These are phyloP conservation scores for Myiagra hebetior DNA, from an alignment of 2,113 vertebrate species.

Conservation along the genomic window DNA sequence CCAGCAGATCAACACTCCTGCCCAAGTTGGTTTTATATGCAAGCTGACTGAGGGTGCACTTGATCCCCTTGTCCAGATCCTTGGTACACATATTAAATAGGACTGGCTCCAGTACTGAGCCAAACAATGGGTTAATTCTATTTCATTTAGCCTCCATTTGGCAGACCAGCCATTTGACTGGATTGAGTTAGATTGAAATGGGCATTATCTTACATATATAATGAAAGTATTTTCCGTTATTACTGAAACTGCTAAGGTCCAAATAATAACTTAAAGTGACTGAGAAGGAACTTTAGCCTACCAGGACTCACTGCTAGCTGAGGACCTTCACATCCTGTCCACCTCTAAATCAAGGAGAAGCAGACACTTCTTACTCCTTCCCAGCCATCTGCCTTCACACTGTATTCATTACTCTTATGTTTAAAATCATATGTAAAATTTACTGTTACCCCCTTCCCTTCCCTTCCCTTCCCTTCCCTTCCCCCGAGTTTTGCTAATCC, in stretches of 20 bases:
- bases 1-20: not conserved
- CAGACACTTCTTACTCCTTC: not conserved
- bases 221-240: not conserved
- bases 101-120: not conserved
- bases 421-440: not conserved
- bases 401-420: not conserved
- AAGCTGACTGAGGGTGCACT: not conserved
- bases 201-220: not conserved
- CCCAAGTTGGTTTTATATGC: not conserved
- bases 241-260: not conserved
- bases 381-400: not conserved
- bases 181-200: not conserved
- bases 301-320: not conserved
- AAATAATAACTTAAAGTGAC: not conserved
- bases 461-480: not conserved
- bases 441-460: not conserved
- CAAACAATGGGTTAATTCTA: not conserved
- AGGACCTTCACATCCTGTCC: not conserved
- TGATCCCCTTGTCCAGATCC: not conserved
- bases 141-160: not conserved
- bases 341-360: not conserved
- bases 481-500: not conserved
- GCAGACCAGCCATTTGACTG: not conserved
- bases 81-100: not conserved
- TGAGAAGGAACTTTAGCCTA: not conserved